Evolutionary conservation across 2,113 vertebrate species (phyloP), one percentile per base, ranked within the genome.

Genomic region (Odobenus rosmarus): DNA sequence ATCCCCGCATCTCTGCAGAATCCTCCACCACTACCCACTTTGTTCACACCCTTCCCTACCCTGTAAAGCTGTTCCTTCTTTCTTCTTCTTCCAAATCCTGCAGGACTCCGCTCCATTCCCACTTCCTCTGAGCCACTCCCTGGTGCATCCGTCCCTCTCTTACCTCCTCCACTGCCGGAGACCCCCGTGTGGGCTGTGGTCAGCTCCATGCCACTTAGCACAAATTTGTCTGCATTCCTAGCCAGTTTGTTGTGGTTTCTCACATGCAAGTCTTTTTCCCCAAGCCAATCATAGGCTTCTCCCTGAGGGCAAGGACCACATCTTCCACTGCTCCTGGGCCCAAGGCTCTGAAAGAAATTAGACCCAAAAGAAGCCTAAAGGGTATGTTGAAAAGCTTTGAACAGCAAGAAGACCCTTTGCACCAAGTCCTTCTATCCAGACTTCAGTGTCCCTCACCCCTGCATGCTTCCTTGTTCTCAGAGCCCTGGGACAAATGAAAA

Each of bases 21-120:
- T 76, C 55, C 51, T n/a, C 88, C 84, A 96, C 91, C 59, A 85
- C 67, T 62, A 59, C 46, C 91, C 42, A 97, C 77, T 96, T 61
- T 61, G 64, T 85, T 88, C 77, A 85, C 0, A 0, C 92, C 91
- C 80, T 87, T 95, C 80, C 21, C 80, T 90, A 53, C n/a, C 42
- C 62, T 39, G 49, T 53, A 79, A 97, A 97, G 67, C 31, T 90
- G 19, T 95, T 71, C 51, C 71, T 92, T 71, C 89, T 93, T 93
- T 64, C 80, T 92, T 90, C 84, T 23, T 28, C 24, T 82, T 82
- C 93, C 80, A 90, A 92, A 72, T 51, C 74, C 76, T 85, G 84
- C 81, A 36, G 69, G 87, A 77, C 15, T 55, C 53, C 49, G 21
- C 53, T 88, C 46, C n/a, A 55, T 76, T 64, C 61, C 74, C 77